Conservation (phyloP, 2,113 vertebrate species). For the Ameiurus melas region DNA sequence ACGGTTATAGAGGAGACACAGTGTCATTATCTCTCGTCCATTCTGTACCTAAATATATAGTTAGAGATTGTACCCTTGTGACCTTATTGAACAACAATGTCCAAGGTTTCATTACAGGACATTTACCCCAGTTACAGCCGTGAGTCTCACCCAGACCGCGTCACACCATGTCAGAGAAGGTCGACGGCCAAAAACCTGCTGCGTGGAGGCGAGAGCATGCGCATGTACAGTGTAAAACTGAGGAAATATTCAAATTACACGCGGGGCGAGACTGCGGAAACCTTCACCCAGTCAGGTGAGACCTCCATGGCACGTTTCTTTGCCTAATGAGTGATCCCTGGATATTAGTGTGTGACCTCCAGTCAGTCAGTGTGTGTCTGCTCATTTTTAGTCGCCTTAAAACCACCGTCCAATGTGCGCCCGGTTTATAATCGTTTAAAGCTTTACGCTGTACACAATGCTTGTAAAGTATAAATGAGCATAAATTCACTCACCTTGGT, state of each 20-base stretch:
- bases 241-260: neutral
- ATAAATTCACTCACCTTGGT: constrained; percentile 80
- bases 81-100: neutral
- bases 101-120: neutral
- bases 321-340: neutral
- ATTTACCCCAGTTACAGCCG: neutral
- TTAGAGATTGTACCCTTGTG: neutral
- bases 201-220: neutral
- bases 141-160: neutral
- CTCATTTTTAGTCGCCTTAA: neutral
- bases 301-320: neutral
- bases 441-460: neutral
- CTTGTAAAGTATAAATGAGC: neutral
- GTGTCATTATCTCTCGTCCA: neutral
- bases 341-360: neutral
- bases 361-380: neutral
- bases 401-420: neutral
- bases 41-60: neutral
- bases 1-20: neutral
- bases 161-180: neutral
- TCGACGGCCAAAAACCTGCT: no score
- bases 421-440: neutral
- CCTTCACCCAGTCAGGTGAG: neutral
- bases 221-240: neutral
- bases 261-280: neutral